These are phyloP conservation scores for Lamellibrachia luymesi DNA, from an alignment of 1,140 invertebrate species.

Conservation along the genomic window DNA sequence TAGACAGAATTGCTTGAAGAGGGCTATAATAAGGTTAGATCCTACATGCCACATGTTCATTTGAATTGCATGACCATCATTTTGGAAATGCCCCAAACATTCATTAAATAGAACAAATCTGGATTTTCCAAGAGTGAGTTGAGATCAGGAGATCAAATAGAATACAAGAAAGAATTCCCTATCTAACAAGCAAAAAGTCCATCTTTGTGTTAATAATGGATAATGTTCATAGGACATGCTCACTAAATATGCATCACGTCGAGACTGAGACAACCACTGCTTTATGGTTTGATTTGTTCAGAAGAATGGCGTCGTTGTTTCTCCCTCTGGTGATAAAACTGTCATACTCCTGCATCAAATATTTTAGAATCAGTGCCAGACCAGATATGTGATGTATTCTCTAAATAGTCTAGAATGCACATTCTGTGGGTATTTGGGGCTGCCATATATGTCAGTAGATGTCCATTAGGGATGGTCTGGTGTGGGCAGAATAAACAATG, in stretches of 20 bases:
- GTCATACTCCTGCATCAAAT: background rate
- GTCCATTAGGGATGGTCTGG: background rate
- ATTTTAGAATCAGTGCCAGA: conserved; percentile 1
- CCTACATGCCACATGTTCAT: too few relatives aligned
- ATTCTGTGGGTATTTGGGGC: background rate
- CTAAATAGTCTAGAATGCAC: background rate
- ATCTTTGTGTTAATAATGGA: background rate
- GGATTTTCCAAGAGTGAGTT: background rate
- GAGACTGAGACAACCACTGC: background rate
- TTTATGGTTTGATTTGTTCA: background rate
- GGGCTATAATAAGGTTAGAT: background rate
- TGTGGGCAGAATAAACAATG: background rate
- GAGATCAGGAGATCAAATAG: background rate
- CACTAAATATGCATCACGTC: background rate
- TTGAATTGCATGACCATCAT: too few relatives aligned
- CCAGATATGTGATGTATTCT: background rate
- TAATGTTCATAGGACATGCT: background rate
- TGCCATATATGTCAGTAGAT: background rate
- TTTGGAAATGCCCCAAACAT: background rate
- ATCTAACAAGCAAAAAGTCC: background rate
- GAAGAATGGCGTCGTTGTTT: background rate
- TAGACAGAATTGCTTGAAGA: background rate
- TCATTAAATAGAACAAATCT: background rate
- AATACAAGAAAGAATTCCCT: background rate
- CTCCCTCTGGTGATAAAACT: background rate